phyloP scores from a whole-genome alignment of 2,113 vertebrate species.

The Gymnocephalus cernua region DNA sequence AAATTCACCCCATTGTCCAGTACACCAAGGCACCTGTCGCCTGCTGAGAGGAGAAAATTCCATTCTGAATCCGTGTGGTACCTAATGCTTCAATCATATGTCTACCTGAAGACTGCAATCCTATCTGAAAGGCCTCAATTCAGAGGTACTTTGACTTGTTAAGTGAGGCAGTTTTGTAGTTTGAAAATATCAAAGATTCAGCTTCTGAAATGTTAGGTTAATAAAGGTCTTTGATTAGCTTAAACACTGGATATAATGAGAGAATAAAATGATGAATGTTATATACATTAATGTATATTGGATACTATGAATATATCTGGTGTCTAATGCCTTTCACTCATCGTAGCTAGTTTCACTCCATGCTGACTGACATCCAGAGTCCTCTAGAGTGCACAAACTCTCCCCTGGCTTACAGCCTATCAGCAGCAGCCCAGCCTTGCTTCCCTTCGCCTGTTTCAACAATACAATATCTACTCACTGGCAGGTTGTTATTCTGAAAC shows the following conservation, averaged over 20 bases:
- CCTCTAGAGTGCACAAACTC: conserved; percentile 44
- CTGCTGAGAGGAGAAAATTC: conserved; percentile 8
- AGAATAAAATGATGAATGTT: background rate
- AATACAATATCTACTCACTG: conserved; percentile 59
- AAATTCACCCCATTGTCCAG: conserved; percentile 8
- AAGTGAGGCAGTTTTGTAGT: background rate
- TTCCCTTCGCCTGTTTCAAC: conserved; percentile 69
- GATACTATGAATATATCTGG: background rate
- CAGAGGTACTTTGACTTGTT: background rate
- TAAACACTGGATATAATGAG: background rate
- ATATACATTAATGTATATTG: background rate
- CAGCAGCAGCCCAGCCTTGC: conserved; percentile 62
- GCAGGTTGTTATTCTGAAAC: conserved; percentile 52
- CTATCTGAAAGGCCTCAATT: conserved; percentile 10
- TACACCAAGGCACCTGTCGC: conserved; percentile 39
- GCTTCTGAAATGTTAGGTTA: conserved; percentile 32
- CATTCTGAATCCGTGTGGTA: conserved; percentile 2
- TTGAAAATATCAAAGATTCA: conserved; percentile 16
- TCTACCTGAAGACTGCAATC: conserved; percentile 7
- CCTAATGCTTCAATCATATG: conserved; percentile 15
- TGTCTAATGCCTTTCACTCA: background rate
- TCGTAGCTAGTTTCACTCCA: conserved; percentile 31
- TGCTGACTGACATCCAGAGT: conserved; percentile 43
- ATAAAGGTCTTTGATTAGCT: background rate
- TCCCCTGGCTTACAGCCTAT: conserved; percentile 70